Evolutionary conservation across 2,888 invertebrate genomes (phyloP).

Genomic region (Ryuthela nishihirai): DNA sequence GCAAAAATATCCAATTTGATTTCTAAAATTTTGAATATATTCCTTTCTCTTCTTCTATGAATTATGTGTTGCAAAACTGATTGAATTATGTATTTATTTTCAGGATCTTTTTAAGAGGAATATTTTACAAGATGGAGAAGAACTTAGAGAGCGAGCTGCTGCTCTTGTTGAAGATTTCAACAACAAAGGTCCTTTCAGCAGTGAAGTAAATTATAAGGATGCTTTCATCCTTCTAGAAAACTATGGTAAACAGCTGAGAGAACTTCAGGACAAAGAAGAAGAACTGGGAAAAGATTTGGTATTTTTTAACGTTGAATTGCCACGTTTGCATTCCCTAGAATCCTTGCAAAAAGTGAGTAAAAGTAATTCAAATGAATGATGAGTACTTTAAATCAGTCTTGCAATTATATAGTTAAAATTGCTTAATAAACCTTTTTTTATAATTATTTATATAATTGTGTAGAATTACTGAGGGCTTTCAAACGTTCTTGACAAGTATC

Average conservation of each 20-base stretch:
- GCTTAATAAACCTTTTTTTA: too few relatives aligned
- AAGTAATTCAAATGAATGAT: too few relatives aligned
- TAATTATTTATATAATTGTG: too few relatives aligned
- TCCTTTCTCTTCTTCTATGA: too few relatives aligned
- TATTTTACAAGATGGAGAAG: slow-evolving; percentile 66
- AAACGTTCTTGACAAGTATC: too few relatives aligned
- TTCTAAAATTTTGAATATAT: too few relatives aligned
- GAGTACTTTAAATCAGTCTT: too few relatives aligned
- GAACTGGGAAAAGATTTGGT: slow-evolving; percentile 62
- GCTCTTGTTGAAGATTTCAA: slow-evolving; percentile 66
- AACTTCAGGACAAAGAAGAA: slow-evolving; percentile 63
- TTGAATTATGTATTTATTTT: slow-evolving; percentile 2
- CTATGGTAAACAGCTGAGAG: slow-evolving; percentile 47
- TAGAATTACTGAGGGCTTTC: too few relatives aligned
- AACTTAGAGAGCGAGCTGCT: slow-evolving; percentile 65
- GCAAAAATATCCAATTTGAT: too few relatives aligned
- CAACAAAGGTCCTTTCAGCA: slow-evolving; percentile 62
- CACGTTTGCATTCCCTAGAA: slow-evolving; percentile 54
- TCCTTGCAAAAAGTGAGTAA: slow-evolving; percentile 49
- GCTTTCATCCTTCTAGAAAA: slow-evolving; percentile 48
- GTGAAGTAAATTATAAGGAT: slow-evolving; percentile 55
- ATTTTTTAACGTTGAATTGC: slow-evolving; percentile 73
- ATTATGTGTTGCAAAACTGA: too few relatives aligned
- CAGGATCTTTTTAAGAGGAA: slow-evolving; percentile 59
- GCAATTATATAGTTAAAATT: too few relatives aligned